Evolutionary conservation across 2,888 invertebrate genomes (phyloP), one percentile per base, ranked within the genome.

Genomic region (Dryobotodes eremita): DNA sequence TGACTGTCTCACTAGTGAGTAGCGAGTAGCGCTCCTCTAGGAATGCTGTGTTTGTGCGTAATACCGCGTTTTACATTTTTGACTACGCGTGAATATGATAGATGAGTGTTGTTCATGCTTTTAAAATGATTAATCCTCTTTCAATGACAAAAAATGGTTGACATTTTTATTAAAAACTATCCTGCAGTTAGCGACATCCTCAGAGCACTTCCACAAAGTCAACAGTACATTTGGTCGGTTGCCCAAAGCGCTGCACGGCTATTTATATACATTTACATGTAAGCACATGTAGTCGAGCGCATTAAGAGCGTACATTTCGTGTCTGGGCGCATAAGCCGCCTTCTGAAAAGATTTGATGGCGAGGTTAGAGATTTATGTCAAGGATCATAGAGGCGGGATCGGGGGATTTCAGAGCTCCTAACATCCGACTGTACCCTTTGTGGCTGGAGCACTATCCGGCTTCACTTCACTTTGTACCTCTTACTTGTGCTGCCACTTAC

Each of bases 341-440:
- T 93, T 93, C 94, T 94, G 96, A 96, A 96, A 96, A 96, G 96
- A 97, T 96, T 96, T 96, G 96, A 96, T 95, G 96, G 95, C 94
- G 95, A 94, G 95, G 96, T 96, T 95, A 95, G 96, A 96, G 96
- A 96, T 96, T 97, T 96, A 96, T 96, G 97, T 97, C 97, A 96
- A 97, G 97, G 96, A 96, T 95, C 96, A 96, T 96, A 96, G 93
- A 96, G 94, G 90, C 93, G 95, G 94, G 95, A 95, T 96, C 95
- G 95, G 93, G 94, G 95, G 95, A 95, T 95, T 96, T 95, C 95
- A 95, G 95, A 94, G 94, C 94, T 94, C 92, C 95, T 95, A 94
- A 93, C 95, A 95, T 95, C 95, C 95, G 93, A 95, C 96, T 96
- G 95, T 94, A 94, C 95, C 96, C 96, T 96, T 97, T 96, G 96